Conservation (phyloP, 2,888 invertebrate genomes). For the Sialis lutaria region DNA sequence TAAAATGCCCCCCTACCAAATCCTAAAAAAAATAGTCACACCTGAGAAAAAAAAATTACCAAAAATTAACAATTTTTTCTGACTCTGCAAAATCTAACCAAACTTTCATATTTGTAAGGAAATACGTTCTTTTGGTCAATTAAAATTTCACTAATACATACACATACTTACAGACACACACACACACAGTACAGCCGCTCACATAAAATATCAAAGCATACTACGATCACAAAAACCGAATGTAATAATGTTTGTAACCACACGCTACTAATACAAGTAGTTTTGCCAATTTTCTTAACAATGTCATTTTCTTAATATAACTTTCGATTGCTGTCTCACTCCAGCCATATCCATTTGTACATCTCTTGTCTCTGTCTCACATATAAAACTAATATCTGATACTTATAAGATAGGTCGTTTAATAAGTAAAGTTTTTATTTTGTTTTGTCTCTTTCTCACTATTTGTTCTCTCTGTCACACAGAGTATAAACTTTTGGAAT, state of each 20-base stretch:
- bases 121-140: too few relatives aligned
- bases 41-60: too few relatives aligned
- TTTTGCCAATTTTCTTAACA: slow-evolving; percentile 24
- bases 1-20: too few relatives aligned
- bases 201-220: too few relatives aligned
- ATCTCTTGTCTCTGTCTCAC: slow-evolving; percentile 13
- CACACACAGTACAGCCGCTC: too few relatives aligned
- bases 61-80: too few relatives aligned
- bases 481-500: not conserved
- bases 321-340: not conserved
- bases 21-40: too few relatives aligned
- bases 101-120: too few relatives aligned
- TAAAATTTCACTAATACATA: too few relatives aligned
- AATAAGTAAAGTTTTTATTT: slow-evolving; percentile 25
- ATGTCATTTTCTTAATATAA: slow-evolving; percentile 23
- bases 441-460: slow-evolving; percentile 13
- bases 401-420: slow-evolving; percentile 20
- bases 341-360: not conserved
- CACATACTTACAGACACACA: too few relatives aligned
- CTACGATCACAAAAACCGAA: slow-evolving; percentile 12
- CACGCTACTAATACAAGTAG: slow-evolving; percentile 10
- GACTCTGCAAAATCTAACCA: too few relatives aligned
- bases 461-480: not conserved
- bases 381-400: slow-evolving; percentile 18
- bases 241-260: slow-evolving; percentile 22